A percentile compares a stretch with the other conserved stretches of the same genome.
Conservation (phyloP, 2,113 vertebrate species). For the Dinomys branickii region DNA sequence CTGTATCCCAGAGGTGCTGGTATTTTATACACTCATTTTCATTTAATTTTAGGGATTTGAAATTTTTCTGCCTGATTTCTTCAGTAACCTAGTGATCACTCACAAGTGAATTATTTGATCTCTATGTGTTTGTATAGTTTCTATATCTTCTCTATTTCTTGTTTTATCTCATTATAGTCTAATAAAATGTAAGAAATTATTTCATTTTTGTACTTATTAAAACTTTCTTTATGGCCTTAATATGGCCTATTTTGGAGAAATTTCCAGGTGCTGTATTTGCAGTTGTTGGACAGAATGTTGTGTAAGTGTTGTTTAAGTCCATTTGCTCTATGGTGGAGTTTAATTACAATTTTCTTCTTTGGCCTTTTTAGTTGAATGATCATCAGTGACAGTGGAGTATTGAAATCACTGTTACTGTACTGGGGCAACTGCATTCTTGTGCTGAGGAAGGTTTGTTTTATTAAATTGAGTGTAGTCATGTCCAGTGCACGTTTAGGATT, state of each 20-base stretch:
- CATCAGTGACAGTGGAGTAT: background rate
- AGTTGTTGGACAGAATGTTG: background rate
- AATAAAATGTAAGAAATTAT: background rate
- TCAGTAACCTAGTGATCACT: background rate
- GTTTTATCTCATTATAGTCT: background rate
- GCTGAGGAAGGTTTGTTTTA: background rate
- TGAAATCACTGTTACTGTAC: background rate
- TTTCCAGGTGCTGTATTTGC: background rate
- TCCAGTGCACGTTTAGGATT: background rate
- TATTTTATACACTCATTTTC: background rate
- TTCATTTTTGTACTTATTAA: background rate
- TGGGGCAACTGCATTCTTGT: background rate
- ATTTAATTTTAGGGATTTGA: background rate
- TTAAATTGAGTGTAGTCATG: background rate
- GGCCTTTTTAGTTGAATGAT: background rate
- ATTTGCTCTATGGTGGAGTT: background rate
- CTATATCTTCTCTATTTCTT: background rate
- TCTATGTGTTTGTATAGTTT: background rate
- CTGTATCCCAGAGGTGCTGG: background rate
- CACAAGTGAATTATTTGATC: background rate
- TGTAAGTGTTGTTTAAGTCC: background rate
- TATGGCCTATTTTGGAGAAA: background rate
- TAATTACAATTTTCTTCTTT: background rate
- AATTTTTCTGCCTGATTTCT: background rate
- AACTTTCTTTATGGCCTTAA: background rate